Base-by-base conservation (phyloP, 2,888 invertebrate species). In the Leptinotarsa peninsularis region DNA sequence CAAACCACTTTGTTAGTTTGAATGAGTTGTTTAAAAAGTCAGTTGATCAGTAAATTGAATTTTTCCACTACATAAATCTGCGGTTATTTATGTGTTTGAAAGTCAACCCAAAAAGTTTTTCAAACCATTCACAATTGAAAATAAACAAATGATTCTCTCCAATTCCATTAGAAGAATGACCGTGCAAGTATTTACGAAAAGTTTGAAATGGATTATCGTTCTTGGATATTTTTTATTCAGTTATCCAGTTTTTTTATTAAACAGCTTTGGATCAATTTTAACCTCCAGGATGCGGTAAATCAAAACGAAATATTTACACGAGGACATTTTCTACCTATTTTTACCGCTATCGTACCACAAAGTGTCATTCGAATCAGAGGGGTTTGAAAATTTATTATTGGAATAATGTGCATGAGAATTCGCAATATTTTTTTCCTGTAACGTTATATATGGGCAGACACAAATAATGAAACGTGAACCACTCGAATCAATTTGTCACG, bases 271-370 rank as follows among this genome's bases (percentile, higher is more conserved):
- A 68, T 49, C 67, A 52, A 52, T 67, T 52, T 56, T 56, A 17
- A 56, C 23, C 43, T 56, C 58, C 58, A 70, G 58, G 58, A 18
- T 21, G 43, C 69, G 43, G 43, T 70, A 49, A 49, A 70, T 70
- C 69, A 70, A 1, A 33, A 17, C 54, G 69, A 43, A 58, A 58
- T 70, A 58, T 70, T 33, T 43, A 70, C 69, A 43, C 69, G 4
- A 58, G 58, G 69, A 58, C 52, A 58, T 70, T 58, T 58, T 33
- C 27, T 13, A 70, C 69, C 58, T 15, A 54, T 70, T 49, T 43
- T 70, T 54, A 10, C 67, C 27, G 68, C 68, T 54, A 68, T 52
- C 54, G 23, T 54, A 54, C 49, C 49, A 58, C 43, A 21, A 49
- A 17, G 56, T 70, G 58, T 70, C 69, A 58, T 58, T 56, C 18